phyloP scores from a whole-genome alignment of 1,140 invertebrate species.

The Hesperophylax magnus region DNA sequence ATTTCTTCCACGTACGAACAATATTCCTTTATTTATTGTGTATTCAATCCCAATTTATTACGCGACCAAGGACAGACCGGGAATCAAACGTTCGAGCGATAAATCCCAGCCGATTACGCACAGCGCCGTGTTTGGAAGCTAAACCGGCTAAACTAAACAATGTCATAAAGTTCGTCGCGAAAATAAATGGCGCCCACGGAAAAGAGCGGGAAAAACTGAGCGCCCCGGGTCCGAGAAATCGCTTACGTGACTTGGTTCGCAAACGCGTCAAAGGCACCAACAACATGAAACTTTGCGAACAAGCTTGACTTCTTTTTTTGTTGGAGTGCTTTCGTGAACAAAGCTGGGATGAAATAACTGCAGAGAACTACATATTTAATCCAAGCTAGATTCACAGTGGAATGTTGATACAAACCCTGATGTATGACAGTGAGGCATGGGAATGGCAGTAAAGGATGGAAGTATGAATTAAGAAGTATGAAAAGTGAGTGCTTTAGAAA shows the following conservation, averaged over 20 bases:
- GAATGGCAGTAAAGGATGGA: too few relatives aligned
- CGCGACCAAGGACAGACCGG: slow-evolving; percentile 4
- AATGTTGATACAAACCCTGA: too few relatives aligned
- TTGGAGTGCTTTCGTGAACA: slow-evolving; percentile 12
- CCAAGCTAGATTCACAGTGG: too few relatives aligned
- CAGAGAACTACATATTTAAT: too few relatives aligned
- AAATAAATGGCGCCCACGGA: slow-evolving; percentile 18
- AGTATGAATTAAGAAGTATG: too few relatives aligned
- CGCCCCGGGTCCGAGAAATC: slow-evolving; percentile 20
- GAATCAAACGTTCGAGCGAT: slow-evolving; percentile 18
- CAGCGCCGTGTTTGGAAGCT: background rate
- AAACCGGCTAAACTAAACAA: slow-evolving; percentile 16
- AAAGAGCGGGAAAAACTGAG: slow-evolving; percentile 7
- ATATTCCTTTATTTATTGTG: background rate
- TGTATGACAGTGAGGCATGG: too few relatives aligned
- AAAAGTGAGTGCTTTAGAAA: too few relatives aligned
- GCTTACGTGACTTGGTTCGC: background rate
- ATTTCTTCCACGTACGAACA: background rate
- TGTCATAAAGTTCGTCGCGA: slow-evolving; percentile 13
- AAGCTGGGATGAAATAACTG: too few relatives aligned
- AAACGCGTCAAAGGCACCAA: background rate
- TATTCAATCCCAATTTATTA: slow-evolving; percentile 4
- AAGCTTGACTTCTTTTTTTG: background rate
- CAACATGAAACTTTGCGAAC: slow-evolving; percentile 6
- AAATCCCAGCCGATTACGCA: slow-evolving; percentile 16